Evolutionary conservation across 2,888 invertebrate genomes (phyloP), one percentile per base, ranked within the genome.

Genomic region (Plebejus melissa): DNA sequence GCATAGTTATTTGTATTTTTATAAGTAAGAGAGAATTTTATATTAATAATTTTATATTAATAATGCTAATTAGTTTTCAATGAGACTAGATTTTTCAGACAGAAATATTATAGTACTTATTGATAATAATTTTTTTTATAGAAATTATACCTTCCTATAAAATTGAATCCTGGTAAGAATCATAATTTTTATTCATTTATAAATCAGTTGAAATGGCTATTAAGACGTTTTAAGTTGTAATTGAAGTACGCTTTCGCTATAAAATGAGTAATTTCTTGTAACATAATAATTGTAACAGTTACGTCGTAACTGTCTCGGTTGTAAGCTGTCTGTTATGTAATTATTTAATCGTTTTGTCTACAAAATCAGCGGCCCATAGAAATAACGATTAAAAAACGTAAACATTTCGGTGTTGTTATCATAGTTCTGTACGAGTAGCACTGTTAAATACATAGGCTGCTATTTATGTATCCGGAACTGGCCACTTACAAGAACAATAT

Each of bases 251-350:
- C 32, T 65, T 65, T 65, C 65, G 65, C 32, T 32, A 32, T 65
- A 32, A 65, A 65, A 16, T 32, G 32, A 65, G 65, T 65, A 65
- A 36, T 65, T 65, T 65, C 65, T 65, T 65, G 32, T 22, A 65
- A 65, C 13, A 65, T 36, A 36, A 65, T 32, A 32, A 32, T 32
- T 36, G 32, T 65, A 36, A 65, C 32, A 5, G 32, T 65, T 13
- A 65, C 32, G 65, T 32, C 65, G 28, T 65, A 65, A 65, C 65
- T 65, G 32, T 36, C 65, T 65, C 65, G 65, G 65, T 65, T 65
- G 65, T 65, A 36, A 65, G 13, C 16, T 36, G 13, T 65, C 5
- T 32, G 32, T 65, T 65, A 65, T 36, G 65, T 65, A 65, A 65
- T 65, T 65, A 65, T 65, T 36, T 65, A 65, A 65, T 32, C 28